Evolutionary conservation across 2,888 invertebrate genomes (phyloP).

Genomic region (Muscina levida): DNA sequence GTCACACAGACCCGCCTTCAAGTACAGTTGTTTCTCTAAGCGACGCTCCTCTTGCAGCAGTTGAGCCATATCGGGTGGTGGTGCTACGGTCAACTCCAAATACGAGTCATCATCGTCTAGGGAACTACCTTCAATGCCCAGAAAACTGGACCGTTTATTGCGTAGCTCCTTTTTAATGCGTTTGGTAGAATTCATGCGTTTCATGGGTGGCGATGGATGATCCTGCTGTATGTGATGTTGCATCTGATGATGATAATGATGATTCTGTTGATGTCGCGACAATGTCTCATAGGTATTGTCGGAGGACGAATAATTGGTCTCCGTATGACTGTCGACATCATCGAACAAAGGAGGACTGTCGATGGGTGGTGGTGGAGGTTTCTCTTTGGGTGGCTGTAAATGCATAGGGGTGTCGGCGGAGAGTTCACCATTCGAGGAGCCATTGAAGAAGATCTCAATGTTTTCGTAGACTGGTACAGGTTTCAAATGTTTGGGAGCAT

Average conservation of each 20-base stretch:
- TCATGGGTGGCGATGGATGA: conserved; percentile 81
- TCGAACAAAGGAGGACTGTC: conserved; percentile 73
- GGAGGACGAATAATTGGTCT: conserved; percentile 75
- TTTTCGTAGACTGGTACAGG: conserved; percentile 84
- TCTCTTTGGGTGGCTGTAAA: conserved; percentile 90
- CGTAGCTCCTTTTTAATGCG: conserved; percentile 92
- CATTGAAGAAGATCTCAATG: conserved; percentile 82
- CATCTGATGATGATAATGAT: conserved; percentile 65
- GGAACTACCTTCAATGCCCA: conserved; percentile 89
- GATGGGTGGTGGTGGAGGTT: conserved; percentile 90
- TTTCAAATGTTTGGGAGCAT: conserved; percentile 79
- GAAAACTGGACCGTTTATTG: conserved; percentile 90
- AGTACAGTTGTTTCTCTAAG: conserved; percentile 88
- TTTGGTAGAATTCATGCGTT: conserved; percentile 89
- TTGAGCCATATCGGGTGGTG: conserved; percentile 89
- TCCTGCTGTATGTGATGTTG: conserved; percentile 58
- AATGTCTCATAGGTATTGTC: conserved; percentile 79
- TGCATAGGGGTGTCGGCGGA: conserved; percentile 59
- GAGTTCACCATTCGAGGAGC: conserved; percentile 66
- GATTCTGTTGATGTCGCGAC: conserved; percentile 61
- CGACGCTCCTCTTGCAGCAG: conserved; percentile 90
- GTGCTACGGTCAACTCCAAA: conserved; percentile 85
- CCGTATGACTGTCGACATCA: conserved; percentile 61
- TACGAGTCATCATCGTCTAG: conserved; percentile 84
- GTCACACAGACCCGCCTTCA: conserved; percentile 86